Percentiles rank a stretch among this genome's conserved stretches.
Conservation (phyloP, 2,888 invertebrate genomes). For the Apotomis turbidana region DNA sequence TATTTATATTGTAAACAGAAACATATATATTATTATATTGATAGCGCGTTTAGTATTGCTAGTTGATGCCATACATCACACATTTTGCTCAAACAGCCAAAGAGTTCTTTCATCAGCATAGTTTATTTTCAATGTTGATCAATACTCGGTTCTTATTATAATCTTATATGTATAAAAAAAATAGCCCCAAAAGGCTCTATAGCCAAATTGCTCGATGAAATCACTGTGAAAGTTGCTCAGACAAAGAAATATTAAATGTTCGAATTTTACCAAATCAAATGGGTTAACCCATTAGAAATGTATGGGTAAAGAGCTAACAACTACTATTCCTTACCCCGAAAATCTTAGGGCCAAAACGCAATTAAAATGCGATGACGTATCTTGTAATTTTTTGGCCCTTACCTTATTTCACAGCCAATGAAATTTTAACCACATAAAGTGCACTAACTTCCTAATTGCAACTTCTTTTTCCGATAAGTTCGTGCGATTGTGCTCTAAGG, state of each 20-base stretch:
- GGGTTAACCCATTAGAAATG: not conserved
- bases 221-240: slow-evolving; percentile 1
- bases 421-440: too few relatives aligned
- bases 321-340: slow-evolving; percentile 1
- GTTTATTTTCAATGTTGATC: slow-evolving; percentile 28
- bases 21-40: slow-evolving; percentile 46
- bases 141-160: slow-evolving; percentile 29
- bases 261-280: slow-evolving; percentile 1
- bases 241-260: not conserved
- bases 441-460: too few relatives aligned
- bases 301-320: slow-evolving; percentile 12
- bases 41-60: slow-evolving; percentile 69
- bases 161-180: not conserved
- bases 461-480: too few relatives aligned
- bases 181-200: not conserved
- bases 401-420: too few relatives aligned
- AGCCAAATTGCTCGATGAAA: not conserved
- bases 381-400: too few relatives aligned
- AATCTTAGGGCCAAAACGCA: not conserved
- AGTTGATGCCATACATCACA: slow-evolving; percentile 73
- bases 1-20: slow-evolving; percentile 34
- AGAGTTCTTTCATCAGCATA: slow-evolving; percentile 57
- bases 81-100: slow-evolving; percentile 82
- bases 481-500: too few relatives aligned
- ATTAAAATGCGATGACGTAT: too few relatives aligned